Conservation (phyloP, 2,888 invertebrate genomes). For the Pachliopta kotzebuea region DNA sequence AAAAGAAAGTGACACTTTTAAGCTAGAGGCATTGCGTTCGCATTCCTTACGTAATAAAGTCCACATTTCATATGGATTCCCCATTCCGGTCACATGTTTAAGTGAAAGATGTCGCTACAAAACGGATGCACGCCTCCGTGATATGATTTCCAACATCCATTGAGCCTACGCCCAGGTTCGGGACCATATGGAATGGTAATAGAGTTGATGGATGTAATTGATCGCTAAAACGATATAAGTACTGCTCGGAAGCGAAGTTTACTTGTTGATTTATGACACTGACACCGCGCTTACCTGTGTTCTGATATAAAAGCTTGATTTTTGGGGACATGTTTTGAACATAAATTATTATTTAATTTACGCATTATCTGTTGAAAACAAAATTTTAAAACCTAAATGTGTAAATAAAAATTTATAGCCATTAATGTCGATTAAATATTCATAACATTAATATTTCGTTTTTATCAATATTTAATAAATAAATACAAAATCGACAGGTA, state of each 20-base stretch:
- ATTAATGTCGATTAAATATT: too few relatives aligned
- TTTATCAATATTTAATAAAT: too few relatives aligned
- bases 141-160: constrained; percentile 33
- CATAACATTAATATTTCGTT: too few relatives aligned
- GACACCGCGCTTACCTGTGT: not conserved
- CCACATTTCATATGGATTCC: constrained; percentile 60
- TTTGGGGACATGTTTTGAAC: too few relatives aligned
- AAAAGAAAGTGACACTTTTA: constrained; percentile 65
- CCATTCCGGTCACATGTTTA: constrained; percentile 56
- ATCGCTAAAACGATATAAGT: constrained; percentile 19
- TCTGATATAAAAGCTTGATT: not conserved
- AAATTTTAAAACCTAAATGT: too few relatives aligned
- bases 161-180: constrained; percentile 24
- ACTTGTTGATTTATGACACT: constrained; percentile 18
- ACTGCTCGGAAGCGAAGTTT: constrained; percentile 6
- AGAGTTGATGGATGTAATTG: constrained; percentile 16
- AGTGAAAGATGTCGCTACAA: constrained; percentile 74
- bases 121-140: constrained; percentile 65
- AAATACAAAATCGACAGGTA: too few relatives aligned
- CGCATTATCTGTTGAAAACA: too few relatives aligned
- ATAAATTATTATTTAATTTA: too few relatives aligned
- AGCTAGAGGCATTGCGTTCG: constrained; percentile 47
- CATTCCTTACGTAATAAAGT: constrained; percentile 70
- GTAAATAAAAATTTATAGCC: too few relatives aligned
- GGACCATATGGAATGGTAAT: constrained; percentile 27